A percentile compares a stretch with the other conserved stretches of the same genome.
Evolutionary conservation across 1,140 invertebrate species (phyloP).

Genomic region (Hylyphantes graminicola): DNA sequence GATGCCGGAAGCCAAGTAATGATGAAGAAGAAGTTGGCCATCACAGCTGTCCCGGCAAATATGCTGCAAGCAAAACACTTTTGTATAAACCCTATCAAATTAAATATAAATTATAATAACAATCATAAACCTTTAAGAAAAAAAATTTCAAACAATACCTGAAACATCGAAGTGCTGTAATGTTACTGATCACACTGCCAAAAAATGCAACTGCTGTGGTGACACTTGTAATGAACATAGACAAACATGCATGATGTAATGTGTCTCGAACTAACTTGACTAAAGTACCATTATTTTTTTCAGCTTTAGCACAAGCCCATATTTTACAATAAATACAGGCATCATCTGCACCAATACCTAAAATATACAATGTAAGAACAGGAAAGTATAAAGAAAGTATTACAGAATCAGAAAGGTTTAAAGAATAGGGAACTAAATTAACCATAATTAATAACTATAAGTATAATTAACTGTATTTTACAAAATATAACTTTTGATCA

Average conservation of each 20-base stretch:
- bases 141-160: constrained; percentile 71
- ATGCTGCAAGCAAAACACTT: constrained; percentile 73
- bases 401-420: no score
- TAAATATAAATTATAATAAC: neutral
- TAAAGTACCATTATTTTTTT: constrained; percentile 74
- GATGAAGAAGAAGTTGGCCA: constrained; percentile 90
- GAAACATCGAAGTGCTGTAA: constrained; percentile 94
- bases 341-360: constrained; percentile 93
- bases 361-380: no score
- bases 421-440: no score
- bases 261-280: constrained; percentile 80
- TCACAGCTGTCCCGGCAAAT: constrained; percentile 89
- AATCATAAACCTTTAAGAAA: constrained; percentile 21
- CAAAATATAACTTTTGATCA: no score
- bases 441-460: no score
- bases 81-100: neutral
- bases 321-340: constrained; percentile 91
- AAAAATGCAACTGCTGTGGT: constrained; percentile 95
- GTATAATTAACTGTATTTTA: no score
- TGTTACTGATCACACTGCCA: constrained; percentile 88
- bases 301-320: constrained; percentile 80
- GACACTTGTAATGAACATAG: constrained; percentile 92
- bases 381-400: no score
- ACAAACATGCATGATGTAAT: constrained; percentile 85
- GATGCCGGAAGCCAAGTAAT: constrained; percentile 89